Evolutionary conservation across 2,888 invertebrate species (phyloP), one percentile per base, ranked within the genome.

Genomic region (Strigamia crassipes): DNA sequence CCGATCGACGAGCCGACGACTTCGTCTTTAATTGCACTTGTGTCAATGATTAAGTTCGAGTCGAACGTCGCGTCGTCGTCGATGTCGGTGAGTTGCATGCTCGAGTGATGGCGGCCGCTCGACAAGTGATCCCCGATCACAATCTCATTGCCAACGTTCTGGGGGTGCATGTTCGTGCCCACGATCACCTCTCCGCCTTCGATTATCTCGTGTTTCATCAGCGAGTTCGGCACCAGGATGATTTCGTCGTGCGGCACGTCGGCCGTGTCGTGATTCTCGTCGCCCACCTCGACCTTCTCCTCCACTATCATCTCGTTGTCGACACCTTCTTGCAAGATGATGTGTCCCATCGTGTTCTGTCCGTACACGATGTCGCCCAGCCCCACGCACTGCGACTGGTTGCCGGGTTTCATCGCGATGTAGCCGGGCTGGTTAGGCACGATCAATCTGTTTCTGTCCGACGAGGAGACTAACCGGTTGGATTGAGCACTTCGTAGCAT

Each of bases 131-230:
- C 84, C 18, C 82, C 84, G 13, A 85, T 85, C 8, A 84, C 81
- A 31, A 85, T 84, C 81, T 85, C 85, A 77, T 84, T 84, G 15
- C 83, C 84, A 10, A 84, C 84, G 23, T 41, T 81, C 38, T 82
- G 83, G 13, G 81, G 61, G 78, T 82, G 83, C 82, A 82, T 81
- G 42, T 80, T 77, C 18, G 83, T 82, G 2, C 84, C 84, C 10
- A 84, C 83, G 18, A 84, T 82, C 1, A 85, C 84, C 73, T 84
- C 85, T 9, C 83, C 84, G 12, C 84, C 83, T 21, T 85, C 84
- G 31, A 85, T 83, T 5, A 85, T 82, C 82, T 84, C 84, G 41
- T 84, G 84, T 61, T 85, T 85, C 18, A 85, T 83, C 81, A 82
- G 82, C 27, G 82, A 82, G 66, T 84, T 85, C 9, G 84, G 83